These are phyloP conservation scores for Mormyrus proboscirostris DNA, from an alignment of 2,797 vertebrate species.

Conservation along the genomic window DNA sequence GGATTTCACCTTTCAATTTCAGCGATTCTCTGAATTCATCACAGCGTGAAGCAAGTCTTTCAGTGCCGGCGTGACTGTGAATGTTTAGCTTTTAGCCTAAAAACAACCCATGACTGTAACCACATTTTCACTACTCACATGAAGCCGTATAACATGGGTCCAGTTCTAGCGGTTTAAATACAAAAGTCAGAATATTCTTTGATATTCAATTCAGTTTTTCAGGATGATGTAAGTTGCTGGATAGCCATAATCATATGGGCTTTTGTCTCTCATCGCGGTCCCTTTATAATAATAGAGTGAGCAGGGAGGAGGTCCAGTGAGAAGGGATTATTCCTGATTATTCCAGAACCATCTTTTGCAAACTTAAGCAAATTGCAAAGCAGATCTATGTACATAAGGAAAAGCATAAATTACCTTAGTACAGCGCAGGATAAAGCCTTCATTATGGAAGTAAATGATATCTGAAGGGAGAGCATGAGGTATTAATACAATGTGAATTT, in stretches of 20 bases:
- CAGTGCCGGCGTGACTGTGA: background rate
- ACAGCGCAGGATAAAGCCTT: background rate
- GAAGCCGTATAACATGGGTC: background rate
- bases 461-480: background rate
- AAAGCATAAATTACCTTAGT: background rate
- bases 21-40: background rate
- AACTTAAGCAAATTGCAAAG: background rate
- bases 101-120: background rate
- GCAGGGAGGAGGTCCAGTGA: background rate
- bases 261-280: background rate
- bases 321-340: slow-evolving; percentile 1
- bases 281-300: background rate
- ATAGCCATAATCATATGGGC: background rate
- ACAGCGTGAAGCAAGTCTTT: background rate
- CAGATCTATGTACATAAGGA: background rate
- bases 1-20: background rate
- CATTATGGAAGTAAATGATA: background rate
- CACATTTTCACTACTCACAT: background rate
- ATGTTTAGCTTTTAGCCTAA: background rate
- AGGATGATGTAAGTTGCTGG: background rate
- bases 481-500: background rate
- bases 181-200: background rate
- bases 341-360: background rate
- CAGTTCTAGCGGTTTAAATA: background rate
- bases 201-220: background rate